Conservation (phyloP, 2,888 invertebrate species). For the Phortica okadai region DNA sequence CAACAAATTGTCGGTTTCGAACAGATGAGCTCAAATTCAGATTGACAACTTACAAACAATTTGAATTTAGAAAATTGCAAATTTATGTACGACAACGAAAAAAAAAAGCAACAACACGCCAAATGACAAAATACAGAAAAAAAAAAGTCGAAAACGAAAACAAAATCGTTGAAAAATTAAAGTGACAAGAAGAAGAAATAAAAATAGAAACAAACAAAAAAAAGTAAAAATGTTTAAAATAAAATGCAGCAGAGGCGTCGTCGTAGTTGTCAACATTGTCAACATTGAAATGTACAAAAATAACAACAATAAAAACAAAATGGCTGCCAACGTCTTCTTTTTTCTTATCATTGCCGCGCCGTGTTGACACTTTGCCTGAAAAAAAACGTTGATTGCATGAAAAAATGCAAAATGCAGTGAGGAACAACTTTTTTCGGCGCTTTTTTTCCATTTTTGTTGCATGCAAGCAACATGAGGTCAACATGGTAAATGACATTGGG, state of each 20-base stretch:
- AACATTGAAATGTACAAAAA: not conserved
- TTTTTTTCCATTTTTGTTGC: no score
- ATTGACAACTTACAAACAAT: slow-evolving; percentile 71
- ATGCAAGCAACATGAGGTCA: no score
- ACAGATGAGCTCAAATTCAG: slow-evolving; percentile 33
- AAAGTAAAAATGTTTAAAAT: slow-evolving; percentile 25
- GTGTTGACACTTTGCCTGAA: not conserved
- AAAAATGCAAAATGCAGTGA: no score
- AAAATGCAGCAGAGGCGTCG: no score
- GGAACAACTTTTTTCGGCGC: no score
- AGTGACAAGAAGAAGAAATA: not conserved
- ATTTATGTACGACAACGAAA: slow-evolving; percentile 58
- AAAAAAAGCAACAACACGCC: not conserved
- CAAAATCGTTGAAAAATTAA: not conserved
- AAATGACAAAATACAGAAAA: not conserved
- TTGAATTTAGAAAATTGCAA: slow-evolving; percentile 69
- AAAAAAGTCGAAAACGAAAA: no score
- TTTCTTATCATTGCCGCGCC: no score
- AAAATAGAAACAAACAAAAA: slow-evolving; percentile 1
- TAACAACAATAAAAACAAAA: slow-evolving; percentile 22
- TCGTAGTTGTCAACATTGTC: no score
- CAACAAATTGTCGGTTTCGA: not conserved
- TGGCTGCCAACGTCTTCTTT: slow-evolving; percentile 1
- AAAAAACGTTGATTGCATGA: not conserved
- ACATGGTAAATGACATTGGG: no score